Conservation (phyloP, 1,140 invertebrate genomes). For the Ceratosolen solmsi region DNA sequence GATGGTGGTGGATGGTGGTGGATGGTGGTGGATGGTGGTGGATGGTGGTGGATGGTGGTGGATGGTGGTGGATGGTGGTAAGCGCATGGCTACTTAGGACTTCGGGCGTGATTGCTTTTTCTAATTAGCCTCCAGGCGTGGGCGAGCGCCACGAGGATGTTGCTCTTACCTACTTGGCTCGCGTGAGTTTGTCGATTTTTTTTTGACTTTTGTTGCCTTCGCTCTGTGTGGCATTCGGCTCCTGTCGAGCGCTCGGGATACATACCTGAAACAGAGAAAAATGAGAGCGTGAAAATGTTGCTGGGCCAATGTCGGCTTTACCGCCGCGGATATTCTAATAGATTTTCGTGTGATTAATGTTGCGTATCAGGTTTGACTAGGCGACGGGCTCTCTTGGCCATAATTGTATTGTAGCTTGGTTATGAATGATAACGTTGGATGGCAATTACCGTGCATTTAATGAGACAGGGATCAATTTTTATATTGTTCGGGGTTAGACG, state of each 20-base stretch:
- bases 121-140: slow-evolving; percentile 31
- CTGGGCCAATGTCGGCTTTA: not conserved
- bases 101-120: slow-evolving; percentile 41
- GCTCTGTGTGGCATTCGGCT: slow-evolving; percentile 16
- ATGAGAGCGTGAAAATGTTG: slow-evolving; percentile 9
- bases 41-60: not conserved
- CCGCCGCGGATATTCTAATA: not conserved
- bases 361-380: too few relatives aligned
- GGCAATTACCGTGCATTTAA: not conserved
- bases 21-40: not conserved
- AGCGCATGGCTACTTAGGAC: not conserved
- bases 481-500: not conserved
- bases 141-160: slow-evolving; percentile 6
- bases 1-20: not conserved
- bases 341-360: not conserved
- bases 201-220: slow-evolving; percentile 4
- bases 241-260: not conserved
- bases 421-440: not conserved
- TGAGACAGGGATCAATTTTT: not conserved
- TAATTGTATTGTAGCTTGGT: not conserved
- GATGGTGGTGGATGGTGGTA: not conserved
- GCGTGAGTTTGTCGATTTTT: slow-evolving; percentile 36
- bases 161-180: slow-evolving; percentile 36
- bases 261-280: slow-evolving; percentile 44
- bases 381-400: not conserved